Evolutionary conservation across 2,797 vertebrate species (phyloP).

Genomic region (Iguana delicatissima): DNA sequence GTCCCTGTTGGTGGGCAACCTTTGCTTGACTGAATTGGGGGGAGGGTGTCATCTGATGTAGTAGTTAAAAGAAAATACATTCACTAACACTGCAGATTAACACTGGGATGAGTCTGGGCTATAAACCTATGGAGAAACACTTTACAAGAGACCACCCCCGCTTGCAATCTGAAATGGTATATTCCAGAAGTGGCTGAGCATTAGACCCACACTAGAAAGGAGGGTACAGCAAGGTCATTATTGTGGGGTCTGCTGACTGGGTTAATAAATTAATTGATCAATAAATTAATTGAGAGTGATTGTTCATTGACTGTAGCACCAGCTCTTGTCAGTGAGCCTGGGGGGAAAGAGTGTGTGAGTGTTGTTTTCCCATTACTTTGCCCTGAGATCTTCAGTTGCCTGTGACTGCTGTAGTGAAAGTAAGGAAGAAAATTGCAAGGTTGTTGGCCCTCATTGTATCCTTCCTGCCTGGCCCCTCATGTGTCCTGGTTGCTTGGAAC

Average conservation of each 20-base stretch:
- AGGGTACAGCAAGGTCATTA: too few species aligned
- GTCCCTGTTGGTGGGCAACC: not conserved
- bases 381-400: too few species aligned
- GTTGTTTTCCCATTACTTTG: too few species aligned
- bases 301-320: too few species aligned
- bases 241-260: too few species aligned
- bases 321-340: too few species aligned
- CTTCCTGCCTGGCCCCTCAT: too few species aligned
- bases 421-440: not conserved
- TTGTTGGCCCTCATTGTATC: too few species aligned
- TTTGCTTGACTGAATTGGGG: not conserved
- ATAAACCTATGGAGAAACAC: not conserved
- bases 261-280: too few species aligned
- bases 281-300: too few species aligned
- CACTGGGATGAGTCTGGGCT: not conserved
- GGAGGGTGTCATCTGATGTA: not conserved
- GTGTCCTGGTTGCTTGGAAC: not conserved
- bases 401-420: not conserved
- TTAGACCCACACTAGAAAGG: too few species aligned
- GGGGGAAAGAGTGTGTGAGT: too few species aligned
- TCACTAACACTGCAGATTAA: not conserved
- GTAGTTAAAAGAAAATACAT: not conserved
- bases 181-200: not conserved
- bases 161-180: not conserved
- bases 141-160: not conserved